A percentile compares a stretch with the other conserved stretches of the same genome.
phyloP scores from a whole-genome alignment of 2,113 vertebrate genomes.

The Tenebrosternarchus preto region DNA sequence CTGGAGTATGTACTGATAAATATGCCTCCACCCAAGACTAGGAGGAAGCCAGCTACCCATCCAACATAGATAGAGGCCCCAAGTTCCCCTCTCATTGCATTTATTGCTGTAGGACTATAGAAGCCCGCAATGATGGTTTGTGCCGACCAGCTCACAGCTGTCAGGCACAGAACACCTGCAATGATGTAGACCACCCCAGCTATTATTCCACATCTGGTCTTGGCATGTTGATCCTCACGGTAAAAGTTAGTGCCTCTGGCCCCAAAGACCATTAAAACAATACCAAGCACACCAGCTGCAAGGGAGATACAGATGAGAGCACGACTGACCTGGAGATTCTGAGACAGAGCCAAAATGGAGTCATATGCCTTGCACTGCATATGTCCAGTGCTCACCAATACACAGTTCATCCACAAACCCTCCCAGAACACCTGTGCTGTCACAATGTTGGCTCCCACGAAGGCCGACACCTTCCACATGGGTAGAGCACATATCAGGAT shows the following conservation, averaged over 20 bases:
- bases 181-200: slow-evolving; percentile 74
- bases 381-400: slow-evolving; percentile 79
- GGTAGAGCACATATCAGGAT: slow-evolving; percentile 84
- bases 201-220: slow-evolving; percentile 63
- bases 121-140: slow-evolving; percentile 83
- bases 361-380: slow-evolving; percentile 81
- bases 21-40: slow-evolving; percentile 81
- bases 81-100: slow-evolving; percentile 79
- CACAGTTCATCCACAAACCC: slow-evolving; percentile 84
- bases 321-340: slow-evolving; percentile 71
- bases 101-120: slow-evolving; percentile 78
- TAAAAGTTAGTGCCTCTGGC: slow-evolving; percentile 74
- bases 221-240: slow-evolving; percentile 60
- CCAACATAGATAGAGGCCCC: slow-evolving; percentile 88
- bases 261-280: slow-evolving; percentile 70
- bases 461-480: slow-evolving; percentile 88
- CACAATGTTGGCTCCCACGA: slow-evolving; percentile 85
- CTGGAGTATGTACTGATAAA: slow-evolving; percentile 73
- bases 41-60: slow-evolving; percentile 81
- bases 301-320: slow-evolving; percentile 78
- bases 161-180: slow-evolving; percentile 74
- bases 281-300: slow-evolving; percentile 62
- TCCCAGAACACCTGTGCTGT: slow-evolving; percentile 84
- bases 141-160: slow-evolving; percentile 85
- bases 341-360: slow-evolving; percentile 77